Evolutionary conservation across 1,140 invertebrate genomes (phyloP), one percentile per base, ranked within the genome.

Genomic region (Periplaneta americana): DNA sequence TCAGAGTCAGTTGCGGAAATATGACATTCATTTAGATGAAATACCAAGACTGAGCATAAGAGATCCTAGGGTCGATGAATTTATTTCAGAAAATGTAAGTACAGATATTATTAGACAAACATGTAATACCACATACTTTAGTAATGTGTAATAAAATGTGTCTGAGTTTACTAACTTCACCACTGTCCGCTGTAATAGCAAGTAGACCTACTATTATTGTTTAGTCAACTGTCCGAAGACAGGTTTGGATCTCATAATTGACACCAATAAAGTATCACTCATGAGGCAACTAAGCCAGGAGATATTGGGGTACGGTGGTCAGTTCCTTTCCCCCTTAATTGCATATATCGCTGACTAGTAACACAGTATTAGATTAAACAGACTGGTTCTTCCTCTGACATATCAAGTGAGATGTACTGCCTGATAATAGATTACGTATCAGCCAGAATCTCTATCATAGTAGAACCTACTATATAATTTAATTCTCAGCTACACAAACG

Each of bases 21-120:
- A 88, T 82, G 86, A 87, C 83, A 84, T 88, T 32, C 83, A 82
- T 36, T 84, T 88, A n/a, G 86, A 87, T 66, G 84, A 86, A 81
- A 87, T 88, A 75, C 87, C 87, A 28, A 82, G 87, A 79, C 80
- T 87, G n/a, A 83, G 86, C 81, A 85, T 83, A 79, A 80, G 83
- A 32, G 88, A 88, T 84, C 86, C 87, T 15, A 85, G 83, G 82
- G 84, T 88, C 79, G 86, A 88, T 79, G 87, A 88, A 79, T 83
- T 85, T 8, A 88, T 88, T 31, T 34, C 78, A 13, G 82, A 83
- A 80, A 87, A 88, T 85, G 88, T 88, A 85, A 87, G 82, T 85
- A 76, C 34, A 34, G 18, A 22, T 76, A 4, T 18, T 32, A n/a
- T 76, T 10, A 75, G 6, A 15, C 22, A 2, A 3, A 15, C 13